Percentiles rank a stretch among this genome's conserved stretches.
Evolutionary conservation across 37 sponge, comb jelly and placozoan species (phyloP).

Genomic region (Theonella swinhoei): DNA sequence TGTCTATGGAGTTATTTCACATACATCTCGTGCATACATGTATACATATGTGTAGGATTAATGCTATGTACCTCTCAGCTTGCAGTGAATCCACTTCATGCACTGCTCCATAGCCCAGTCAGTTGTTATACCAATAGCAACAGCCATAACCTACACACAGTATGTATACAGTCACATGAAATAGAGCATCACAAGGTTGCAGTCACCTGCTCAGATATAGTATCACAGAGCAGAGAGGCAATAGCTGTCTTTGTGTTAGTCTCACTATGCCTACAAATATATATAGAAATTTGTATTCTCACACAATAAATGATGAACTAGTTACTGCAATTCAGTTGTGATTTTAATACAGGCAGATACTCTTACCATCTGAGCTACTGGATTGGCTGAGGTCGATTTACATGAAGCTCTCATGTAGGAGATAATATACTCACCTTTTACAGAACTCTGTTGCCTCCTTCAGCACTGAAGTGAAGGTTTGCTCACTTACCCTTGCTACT

Average conservation of each 20-base stretch:
- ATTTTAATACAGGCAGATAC: no score
- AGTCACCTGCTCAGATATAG: constrained; percentile 16
- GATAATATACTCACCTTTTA: neutral
- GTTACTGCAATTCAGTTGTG: no score
- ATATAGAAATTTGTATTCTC: neutral
- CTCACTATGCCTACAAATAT: neutral
- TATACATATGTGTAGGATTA: neutral
- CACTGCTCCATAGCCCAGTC: constrained; percentile 24
- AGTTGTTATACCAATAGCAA: constrained; percentile 11
- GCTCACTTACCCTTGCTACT: neutral
- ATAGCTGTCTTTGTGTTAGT: neutral
- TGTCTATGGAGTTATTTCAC: neutral
- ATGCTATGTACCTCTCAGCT: constrained; percentile 20
- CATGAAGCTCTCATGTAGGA: neutral
- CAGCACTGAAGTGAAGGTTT: neutral
- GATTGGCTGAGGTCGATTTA: neutral
- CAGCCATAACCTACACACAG: constrained; percentile 15
- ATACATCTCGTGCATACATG: neutral
- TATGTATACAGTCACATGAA: neutral
- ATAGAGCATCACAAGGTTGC: neutral
- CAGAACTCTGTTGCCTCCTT: neutral
- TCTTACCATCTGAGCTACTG: no score
- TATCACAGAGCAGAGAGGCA: neutral
- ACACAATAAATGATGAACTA: no score
- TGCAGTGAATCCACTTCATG: constrained; percentile 16